Conservation (phyloP, 2,113 vertebrate species). For the Hystrix cristata region DNA sequence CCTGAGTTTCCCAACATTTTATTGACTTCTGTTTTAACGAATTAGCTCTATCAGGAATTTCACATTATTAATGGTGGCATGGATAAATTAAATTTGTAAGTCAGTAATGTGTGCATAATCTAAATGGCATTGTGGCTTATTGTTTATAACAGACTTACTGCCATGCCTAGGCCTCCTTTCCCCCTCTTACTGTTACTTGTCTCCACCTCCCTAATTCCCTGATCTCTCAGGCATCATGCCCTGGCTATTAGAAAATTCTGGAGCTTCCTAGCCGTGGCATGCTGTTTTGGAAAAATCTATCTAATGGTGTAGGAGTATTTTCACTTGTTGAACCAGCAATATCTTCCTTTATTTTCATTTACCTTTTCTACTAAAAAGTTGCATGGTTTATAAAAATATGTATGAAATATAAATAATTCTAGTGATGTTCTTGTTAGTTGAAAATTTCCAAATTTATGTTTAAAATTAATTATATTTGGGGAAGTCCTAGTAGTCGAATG, state of each 20-base stretch:
- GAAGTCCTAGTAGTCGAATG: not conserved
- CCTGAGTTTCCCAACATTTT: not conserved
- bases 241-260: not conserved
- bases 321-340: conserved; percentile 8
- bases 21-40: not conserved
- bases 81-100: not conserved
- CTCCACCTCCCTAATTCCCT: not conserved
- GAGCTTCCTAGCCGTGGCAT: not conserved
- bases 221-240: not conserved
- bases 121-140: not conserved
- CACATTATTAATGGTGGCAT: not conserved
- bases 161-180: not conserved
- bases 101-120: not conserved
- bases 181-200: not conserved
- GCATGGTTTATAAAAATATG: not conserved
- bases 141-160: not conserved
- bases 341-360: conserved; percentile 36
- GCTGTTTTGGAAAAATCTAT: not conserved
- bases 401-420: not conserved
- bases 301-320: not conserved
- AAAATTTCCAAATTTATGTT: not conserved
- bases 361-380: not conserved
- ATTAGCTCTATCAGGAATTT: not conserved
- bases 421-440: not conserved
- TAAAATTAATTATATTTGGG: not conserved